Conservation (phyloP, 2,113 vertebrate genomes). For the Tenrec ecaudatus region DNA sequence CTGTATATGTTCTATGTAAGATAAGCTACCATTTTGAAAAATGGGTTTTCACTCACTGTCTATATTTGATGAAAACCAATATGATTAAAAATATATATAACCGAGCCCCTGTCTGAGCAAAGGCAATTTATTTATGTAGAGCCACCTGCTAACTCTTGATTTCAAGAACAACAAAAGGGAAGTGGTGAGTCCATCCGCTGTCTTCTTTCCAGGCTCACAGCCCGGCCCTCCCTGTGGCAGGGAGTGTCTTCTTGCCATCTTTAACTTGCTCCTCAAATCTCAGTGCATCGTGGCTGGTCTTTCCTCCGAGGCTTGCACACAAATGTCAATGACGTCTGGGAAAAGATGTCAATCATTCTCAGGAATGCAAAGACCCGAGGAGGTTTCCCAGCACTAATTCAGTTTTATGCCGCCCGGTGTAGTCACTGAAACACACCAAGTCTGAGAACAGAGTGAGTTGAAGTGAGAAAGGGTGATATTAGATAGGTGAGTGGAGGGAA, state of each 20-base stretch:
- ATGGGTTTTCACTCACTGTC: neutral
- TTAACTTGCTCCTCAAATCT: neutral
- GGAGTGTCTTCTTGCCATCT: neutral
- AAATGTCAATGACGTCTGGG: neutral
- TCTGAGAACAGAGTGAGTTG: neutral
- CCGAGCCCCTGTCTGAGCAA: neutral
- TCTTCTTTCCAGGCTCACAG: neutral
- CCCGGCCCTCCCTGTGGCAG: neutral
- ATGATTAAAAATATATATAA: neutral
- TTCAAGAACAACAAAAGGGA: neutral
- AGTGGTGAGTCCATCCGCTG: neutral
- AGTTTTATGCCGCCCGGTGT: neutral
- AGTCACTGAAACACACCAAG: neutral
- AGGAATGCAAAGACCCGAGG: neutral
- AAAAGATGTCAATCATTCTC: neutral
- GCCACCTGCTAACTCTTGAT: neutral
- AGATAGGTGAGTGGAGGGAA: neutral
- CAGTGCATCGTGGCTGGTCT: neutral
- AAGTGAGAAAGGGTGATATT: neutral
- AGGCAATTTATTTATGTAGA: neutral
- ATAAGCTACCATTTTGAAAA: slow-evolving; percentile 47
- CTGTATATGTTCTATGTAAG: neutral
- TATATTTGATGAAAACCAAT: neutral
- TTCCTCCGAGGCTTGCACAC: neutral
- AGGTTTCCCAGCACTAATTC: neutral